Percentiles rank a stretch among this genome's conserved stretches.
Evolutionary conservation across 2,888 invertebrate genomes (phyloP).

Genomic region (Dicyrtoma fusca): DNA sequence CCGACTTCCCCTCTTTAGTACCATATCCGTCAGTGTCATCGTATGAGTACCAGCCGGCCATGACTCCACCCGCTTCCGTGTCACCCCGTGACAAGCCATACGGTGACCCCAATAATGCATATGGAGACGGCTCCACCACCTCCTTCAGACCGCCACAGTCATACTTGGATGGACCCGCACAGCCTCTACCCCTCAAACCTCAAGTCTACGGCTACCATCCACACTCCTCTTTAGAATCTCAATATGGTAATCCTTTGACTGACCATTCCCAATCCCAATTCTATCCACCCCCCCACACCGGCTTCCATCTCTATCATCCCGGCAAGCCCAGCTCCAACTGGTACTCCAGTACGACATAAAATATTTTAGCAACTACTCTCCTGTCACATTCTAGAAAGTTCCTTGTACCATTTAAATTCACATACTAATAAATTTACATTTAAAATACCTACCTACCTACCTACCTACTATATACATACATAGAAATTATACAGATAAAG

Average conservation of each 20-base stretch:
- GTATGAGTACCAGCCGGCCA: constrained; percentile 73
- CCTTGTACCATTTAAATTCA: too few relatives aligned
- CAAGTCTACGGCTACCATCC: constrained; percentile 77
- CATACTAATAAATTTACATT: too few relatives aligned
- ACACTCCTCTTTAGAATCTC: constrained; percentile 62
- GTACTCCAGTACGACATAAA: constrained; percentile 79
- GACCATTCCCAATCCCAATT: constrained; percentile 75
- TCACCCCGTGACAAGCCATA: constrained; percentile 86
- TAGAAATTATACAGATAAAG: too few relatives aligned
- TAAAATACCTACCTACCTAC: constrained; percentile 1
- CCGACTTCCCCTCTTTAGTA: constrained; percentile 56
- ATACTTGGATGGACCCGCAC: constrained; percentile 66
- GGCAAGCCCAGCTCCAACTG: constrained; percentile 70
- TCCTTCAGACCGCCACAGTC: constrained; percentile 67
- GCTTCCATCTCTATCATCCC: constrained; percentile 88
- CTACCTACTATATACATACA: constrained; percentile 7
- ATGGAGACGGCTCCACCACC: constrained; percentile 43
- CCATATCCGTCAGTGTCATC: constrained; percentile 57
- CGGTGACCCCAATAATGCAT: constrained; percentile 61
- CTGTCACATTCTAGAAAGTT: too few relatives aligned
- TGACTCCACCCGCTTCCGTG: constrained; percentile 97
- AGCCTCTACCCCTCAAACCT: constrained; percentile 81
- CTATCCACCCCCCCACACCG: constrained; percentile 73
- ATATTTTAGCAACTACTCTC: not conserved
- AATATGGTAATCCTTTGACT: constrained; percentile 68